phyloP scores from a whole-genome alignment of 2,113 vertebrate species.

The Thunnus thynnus region DNA sequence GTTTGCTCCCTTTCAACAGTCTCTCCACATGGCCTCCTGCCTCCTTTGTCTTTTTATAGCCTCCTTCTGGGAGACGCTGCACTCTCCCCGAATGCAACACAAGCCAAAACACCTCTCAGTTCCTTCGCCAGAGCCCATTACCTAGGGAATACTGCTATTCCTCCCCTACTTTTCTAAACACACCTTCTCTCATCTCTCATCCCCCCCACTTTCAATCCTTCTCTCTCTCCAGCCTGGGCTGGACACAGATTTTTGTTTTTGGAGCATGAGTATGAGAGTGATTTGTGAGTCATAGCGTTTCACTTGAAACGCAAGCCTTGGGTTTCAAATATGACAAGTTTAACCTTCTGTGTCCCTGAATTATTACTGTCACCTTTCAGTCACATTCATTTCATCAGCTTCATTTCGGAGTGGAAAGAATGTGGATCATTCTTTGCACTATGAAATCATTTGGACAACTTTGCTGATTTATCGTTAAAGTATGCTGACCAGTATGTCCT shows the following conservation, averaged over 20 bases:
- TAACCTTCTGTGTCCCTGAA: constrained; percentile 50
- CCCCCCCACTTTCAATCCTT: constrained; percentile 44
- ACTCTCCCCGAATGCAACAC: constrained; percentile 82
- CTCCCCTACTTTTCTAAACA: constrained; percentile 80
- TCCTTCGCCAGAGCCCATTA: constrained; percentile 82
- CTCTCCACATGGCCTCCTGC: constrained; percentile 85
- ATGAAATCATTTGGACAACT: constrained; percentile 58
- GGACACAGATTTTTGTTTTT: constrained; percentile 76
- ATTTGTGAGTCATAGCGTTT: constrained; percentile 70
- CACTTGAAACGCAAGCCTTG: constrained; percentile 47
- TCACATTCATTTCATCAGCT: constrained; percentile 50
- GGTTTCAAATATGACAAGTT: constrained; percentile 60
- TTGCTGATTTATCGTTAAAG: constrained; percentile 36
- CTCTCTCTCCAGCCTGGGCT: constrained; percentile 45
- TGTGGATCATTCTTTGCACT: constrained; percentile 25
- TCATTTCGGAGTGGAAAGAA: constrained; percentile 42
- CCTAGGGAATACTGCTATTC: constrained; percentile 81
- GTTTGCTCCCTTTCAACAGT: constrained; percentile 85
- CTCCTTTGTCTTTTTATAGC: constrained; percentile 89
- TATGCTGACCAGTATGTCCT: constrained; percentile 13
- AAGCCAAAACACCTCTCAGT: constrained; percentile 87
- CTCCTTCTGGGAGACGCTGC: constrained; percentile 82
- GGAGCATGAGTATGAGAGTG: constrained; percentile 52
- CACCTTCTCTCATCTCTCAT: constrained; percentile 77
- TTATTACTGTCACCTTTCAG: constrained; percentile 58